phyloP scores from a whole-genome alignment of 2,888 invertebrate species.

The Synergus itoensis region DNA sequence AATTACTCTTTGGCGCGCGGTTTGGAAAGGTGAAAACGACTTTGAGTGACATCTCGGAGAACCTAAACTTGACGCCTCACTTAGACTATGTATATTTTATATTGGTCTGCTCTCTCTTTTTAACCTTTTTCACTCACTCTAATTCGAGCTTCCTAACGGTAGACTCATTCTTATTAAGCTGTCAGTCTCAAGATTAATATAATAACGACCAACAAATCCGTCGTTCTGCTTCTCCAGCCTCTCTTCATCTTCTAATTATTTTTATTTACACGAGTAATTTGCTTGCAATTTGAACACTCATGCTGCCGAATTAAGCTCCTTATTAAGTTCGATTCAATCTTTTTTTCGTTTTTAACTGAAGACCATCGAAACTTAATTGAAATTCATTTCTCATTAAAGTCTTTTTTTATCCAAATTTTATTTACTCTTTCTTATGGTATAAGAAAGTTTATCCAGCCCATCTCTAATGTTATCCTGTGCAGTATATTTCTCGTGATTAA shows the following conservation, averaged over 20 bases:
- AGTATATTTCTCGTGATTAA: background rate
- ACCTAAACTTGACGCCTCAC: background rate
- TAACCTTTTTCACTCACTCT: background rate
- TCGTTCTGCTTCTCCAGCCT: background rate
- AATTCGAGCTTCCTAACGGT: slow-evolving; percentile 28
- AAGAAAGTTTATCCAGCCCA: background rate
- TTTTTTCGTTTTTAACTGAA: background rate
- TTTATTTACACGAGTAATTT: slow-evolving; percentile 36
- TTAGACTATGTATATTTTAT: slow-evolving; percentile 1
- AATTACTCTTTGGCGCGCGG: background rate
- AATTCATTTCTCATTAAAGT: background rate
- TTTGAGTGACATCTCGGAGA: slow-evolving; percentile 20
- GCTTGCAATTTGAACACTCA: background rate
- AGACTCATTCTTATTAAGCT: slow-evolving; percentile 56
- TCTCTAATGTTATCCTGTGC: background rate
- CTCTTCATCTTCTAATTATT: slow-evolving; percentile 29
- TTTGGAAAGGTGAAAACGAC: slow-evolving; percentile 10
- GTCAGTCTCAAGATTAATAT: slow-evolving; percentile 61
- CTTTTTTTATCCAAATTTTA: background rate
- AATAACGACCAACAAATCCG: slow-evolving; percentile 53
- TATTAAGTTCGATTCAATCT: background rate
- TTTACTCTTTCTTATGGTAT: background rate
- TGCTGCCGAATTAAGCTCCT: background rate
- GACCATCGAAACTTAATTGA: background rate
- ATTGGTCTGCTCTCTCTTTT: slow-evolving; percentile 17